A percentile compares a stretch with the other conserved stretches of the same genome.
Evolutionary conservation across 2,797 vertebrate species (phyloP).

Genomic region (Oreochromis grahami): DNA sequence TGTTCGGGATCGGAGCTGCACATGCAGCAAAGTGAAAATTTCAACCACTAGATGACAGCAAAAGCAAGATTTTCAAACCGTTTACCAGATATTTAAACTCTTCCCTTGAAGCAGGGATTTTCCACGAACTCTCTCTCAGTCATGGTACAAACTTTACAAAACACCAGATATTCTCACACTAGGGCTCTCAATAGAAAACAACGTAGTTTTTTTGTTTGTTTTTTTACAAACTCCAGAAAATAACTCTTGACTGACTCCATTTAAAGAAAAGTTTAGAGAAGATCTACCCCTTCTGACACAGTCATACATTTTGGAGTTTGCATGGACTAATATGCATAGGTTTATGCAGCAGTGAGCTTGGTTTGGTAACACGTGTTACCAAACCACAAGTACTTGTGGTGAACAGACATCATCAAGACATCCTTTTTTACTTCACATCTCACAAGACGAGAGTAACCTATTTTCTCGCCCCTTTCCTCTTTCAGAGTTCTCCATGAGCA

Average conservation of each 20-base stretch:
- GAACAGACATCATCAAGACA: not conserved
- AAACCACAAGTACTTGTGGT: not conserved
- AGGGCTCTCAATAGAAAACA: not conserved
- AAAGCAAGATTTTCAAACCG: not conserved
- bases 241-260: not conserved
- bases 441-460: not conserved
- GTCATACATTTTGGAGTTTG: not conserved
- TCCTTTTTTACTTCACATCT: not conserved
- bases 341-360: not conserved
- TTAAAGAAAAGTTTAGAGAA: not conserved
- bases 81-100: not conserved
- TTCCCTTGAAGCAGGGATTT: not conserved
- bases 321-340: not conserved
- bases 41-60: not conserved
- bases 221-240: not conserved
- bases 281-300: not conserved
- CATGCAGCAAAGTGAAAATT: not conserved
- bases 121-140: not conserved
- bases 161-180: not conserved
- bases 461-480: not conserved
- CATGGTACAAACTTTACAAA: not conserved
- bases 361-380: not conserved
- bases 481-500: conserved; percentile 88
- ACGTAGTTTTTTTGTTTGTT: fast-evolving
- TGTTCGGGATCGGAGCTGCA: not conserved